Evolutionary conservation across 2,888 invertebrate genomes (phyloP).

Genomic region (Eilema griseolum): DNA sequence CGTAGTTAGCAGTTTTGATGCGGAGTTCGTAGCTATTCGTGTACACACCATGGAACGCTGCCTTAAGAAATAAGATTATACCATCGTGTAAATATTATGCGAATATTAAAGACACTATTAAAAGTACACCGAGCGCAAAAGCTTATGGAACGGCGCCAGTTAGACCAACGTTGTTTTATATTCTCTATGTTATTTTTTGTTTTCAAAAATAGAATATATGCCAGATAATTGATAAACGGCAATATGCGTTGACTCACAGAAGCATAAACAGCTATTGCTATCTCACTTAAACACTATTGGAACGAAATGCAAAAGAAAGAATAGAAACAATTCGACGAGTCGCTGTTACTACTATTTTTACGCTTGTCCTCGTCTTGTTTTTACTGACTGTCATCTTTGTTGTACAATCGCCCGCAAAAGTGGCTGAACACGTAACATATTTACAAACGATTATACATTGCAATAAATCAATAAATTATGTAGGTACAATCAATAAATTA

Average conservation of each 20-base stretch:
- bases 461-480: too few species aligned
- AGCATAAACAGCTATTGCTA: background rate
- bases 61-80: background rate
- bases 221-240: background rate
- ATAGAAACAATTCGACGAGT: background rate
- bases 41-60: background rate
- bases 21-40: too few species aligned
- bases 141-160: background rate
- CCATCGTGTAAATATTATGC: background rate
- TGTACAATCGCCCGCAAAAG: background rate
- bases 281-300: background rate
- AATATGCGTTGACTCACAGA: background rate
- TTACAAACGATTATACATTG: too few species aligned
- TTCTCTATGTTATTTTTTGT: background rate
- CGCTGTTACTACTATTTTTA: background rate
- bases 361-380: background rate
- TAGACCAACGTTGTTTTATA: background rate
- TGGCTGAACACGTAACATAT: background rate
- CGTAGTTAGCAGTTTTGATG: too few species aligned
- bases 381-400: background rate
- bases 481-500: too few species aligned
- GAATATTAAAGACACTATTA: background rate
- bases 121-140: background rate
- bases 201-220: background rate
- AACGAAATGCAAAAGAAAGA: background rate